Percentiles rank a stretch among this genome's conserved stretches.
These are phyloP conservation scores for Hirtodrosophila cameraria DNA, from an alignment of 2,888 invertebrate genomes.

Conservation along the genomic window DNA sequence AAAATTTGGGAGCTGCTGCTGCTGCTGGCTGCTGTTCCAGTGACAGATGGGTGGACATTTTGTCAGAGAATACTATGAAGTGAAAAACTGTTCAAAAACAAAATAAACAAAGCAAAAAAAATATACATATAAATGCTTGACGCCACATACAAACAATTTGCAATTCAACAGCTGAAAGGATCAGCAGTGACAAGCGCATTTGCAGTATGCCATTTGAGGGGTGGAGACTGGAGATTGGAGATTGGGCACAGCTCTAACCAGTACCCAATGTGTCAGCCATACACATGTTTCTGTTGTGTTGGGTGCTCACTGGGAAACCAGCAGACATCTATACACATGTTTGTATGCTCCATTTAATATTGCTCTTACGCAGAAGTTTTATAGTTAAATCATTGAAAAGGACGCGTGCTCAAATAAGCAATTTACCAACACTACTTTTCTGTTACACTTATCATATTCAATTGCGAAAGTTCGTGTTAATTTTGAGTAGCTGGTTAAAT, in stretches of 20 bases:
- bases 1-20: slow-evolving; percentile 41
- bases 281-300: slow-evolving; percentile 48
- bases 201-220: slow-evolving; percentile 36
- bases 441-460: no score
- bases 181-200: slow-evolving; percentile 78
- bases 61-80: slow-evolving; percentile 50
- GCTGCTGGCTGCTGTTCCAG: slow-evolving; percentile 56
- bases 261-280: slow-evolving; percentile 29
- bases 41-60: slow-evolving; percentile 80
- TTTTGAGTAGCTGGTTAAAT: no score
- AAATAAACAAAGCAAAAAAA: slow-evolving; percentile 31
- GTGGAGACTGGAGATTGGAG: slow-evolving; percentile 1
- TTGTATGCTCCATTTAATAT: slow-evolving; percentile 21
- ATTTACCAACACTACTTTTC: no score
- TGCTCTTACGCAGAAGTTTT: slow-evolving; percentile 20
- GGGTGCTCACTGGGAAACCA: slow-evolving; percentile 34
- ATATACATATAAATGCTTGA: slow-evolving; percentile 62
- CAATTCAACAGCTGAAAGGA: slow-evolving; percentile 79
- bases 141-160: slow-evolving; percentile 79
- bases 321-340: slow-evolving; percentile 28
- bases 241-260: slow-evolving; percentile 6
- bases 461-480: no score
- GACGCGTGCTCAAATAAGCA: no score
- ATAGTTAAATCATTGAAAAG: background rate
- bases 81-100: slow-evolving; percentile 16